Evolutionary conservation across 2,888 invertebrate genomes (phyloP).

Genomic region (Acanthosoma haemorrhoidale): DNA sequence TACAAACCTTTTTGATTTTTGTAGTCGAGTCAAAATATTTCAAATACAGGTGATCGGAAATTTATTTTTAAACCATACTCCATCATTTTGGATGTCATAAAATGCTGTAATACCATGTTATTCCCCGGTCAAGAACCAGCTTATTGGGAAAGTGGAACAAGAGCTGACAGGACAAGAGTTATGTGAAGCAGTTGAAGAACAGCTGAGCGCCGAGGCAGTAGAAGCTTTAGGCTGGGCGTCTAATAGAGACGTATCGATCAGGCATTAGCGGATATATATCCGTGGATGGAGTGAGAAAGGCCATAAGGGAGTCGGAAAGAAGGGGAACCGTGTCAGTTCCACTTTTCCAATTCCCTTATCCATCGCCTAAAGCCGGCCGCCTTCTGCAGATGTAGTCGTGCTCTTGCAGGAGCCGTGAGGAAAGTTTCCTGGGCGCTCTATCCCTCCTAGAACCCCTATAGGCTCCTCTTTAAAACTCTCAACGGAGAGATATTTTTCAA

Average conservation of each 20-base stretch:
- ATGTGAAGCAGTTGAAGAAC: not conserved
- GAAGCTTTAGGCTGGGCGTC: not conserved
- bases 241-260: not conserved
- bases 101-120: too few species aligned
- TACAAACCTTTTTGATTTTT: too few species aligned
- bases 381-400: too few species aligned
- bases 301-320: not conserved
- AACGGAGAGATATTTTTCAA: not conserved
- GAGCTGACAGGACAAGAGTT: too few species aligned
- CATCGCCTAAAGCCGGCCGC: too few species aligned
- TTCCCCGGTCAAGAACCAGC: too few species aligned
- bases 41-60: too few species aligned
- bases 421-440: not conserved
- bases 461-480: not conserved
- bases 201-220: not conserved
- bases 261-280: not conserved
- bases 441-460: not conserved
- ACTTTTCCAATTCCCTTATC: conserved; percentile 14
- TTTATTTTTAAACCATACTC: too few species aligned
- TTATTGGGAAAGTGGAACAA: too few species aligned
- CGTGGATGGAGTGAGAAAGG: too few species aligned
- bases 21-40: too few species aligned
- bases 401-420: not conserved
- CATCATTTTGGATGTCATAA: too few species aligned
- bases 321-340: not conserved